Base-by-base conservation (phyloP, 1,140 invertebrate genomes). In the Eumaeus atala region DNA sequence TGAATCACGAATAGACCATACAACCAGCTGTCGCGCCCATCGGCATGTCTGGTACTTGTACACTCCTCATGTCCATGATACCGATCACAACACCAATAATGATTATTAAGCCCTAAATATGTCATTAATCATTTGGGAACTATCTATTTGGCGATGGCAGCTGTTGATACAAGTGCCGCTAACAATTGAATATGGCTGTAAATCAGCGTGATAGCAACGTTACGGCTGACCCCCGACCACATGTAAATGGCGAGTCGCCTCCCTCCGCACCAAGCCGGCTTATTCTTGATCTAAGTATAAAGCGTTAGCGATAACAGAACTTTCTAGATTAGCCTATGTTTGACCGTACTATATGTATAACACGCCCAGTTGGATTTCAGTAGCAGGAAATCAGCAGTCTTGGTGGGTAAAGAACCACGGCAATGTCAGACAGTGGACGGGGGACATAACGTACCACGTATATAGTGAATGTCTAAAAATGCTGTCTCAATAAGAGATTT, bases 121-220 rank as follows among this genome's bases (percentile, higher is more conserved):
- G 9, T 42, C 54, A 55, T 59, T 50, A 58, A 58, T 51, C 54
- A 57, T 44, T 17, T 56, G 42, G 42, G 58, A 62, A 56, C 62
- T 65, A 72, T 63, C 74, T 68, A 74, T 77, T 77, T 71, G 64
- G 59, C 57, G 62, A 64, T 72, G 72, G 67, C 75, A 79, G 67
- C 75, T 80, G 75, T 76, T 82, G 81, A 76, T 82, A 74, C 72
- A 78, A 79, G 67, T 68, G 61, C 63, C 64, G 67, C 70, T 74
- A 74, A 81, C 81, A 84, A 84, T 82, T 82, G 78, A 82, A 84
- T 80, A 74, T 68, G 71, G 71, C 61, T 65, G 74, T 84, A 84
- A 82, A 82, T 84, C 81, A 84, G 66, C 38, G 59, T 72, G 81
- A 80, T 81, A 84, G 77, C 68, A 56, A 52, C 61, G 54, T 28